Evolutionary conservation across 1,140 invertebrate species (phyloP), one percentile per base, ranked within the genome.

Genomic region (Ditylenchus dipsaci): DNA sequence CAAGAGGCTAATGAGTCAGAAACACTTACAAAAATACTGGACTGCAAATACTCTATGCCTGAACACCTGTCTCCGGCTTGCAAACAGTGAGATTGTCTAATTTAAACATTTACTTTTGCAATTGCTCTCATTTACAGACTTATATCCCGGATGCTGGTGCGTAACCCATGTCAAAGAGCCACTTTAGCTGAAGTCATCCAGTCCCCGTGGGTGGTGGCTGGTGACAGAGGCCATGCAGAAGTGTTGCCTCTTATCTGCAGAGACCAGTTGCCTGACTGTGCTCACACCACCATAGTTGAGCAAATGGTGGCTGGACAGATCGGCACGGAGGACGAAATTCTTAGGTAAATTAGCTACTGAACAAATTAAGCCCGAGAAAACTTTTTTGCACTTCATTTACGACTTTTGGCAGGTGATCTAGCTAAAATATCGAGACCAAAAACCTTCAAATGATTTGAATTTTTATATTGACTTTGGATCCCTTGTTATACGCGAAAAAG

Each of bases 1-100:
- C 93, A 97, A 86, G 95, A 97, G 86, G 93, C 93, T 26, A 98
- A 97, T 85, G 95, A 98, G 84, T 96, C 92, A 80, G 95, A 98
- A 87, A 98, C 95, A 0, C 85, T 98, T 17, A 97, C 93, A 1
- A 97, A 95, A 92, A 98, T 98, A 71, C 95, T 98, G 91, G 95
- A 98, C 83, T 97, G 94, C 86, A 96, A 95, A 87, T 98, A 97
- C 83, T 90, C 90, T 59, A 90, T 97, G 77, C 93, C 95, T 64
- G 82, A 87, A 29, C 90, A 94, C 84, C 89, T 98, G 29, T 92
- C 92, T n/a, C 85, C 87, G 23, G 88, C 88, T 66, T 97, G 94
- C 84, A 89, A 89, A 86, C 88, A 88, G 90, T 91, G 84, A 82
- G 78, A 68, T 42, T 53, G 11, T 60, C 3, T 17, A 21, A 3